Evolutionary conservation across 2,888 invertebrate genomes (phyloP), one percentile per base, ranked within the genome.

Genomic region (Limnephilus lunatus): DNA sequence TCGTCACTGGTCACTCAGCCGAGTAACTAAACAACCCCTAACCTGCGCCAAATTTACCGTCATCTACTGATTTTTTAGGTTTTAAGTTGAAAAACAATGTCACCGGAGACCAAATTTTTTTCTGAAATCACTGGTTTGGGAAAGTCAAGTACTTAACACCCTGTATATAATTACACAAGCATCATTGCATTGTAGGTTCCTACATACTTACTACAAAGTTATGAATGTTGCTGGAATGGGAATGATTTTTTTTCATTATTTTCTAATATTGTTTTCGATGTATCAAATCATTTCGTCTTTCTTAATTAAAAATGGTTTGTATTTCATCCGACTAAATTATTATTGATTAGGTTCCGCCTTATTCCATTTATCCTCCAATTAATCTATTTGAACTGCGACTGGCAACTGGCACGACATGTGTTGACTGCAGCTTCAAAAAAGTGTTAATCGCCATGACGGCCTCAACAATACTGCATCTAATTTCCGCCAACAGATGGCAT

Each of bases 331-430:
- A 14, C 82, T 82, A 82, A 82, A 82, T 3, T 82, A 31, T 85
- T 89, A 81, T 35, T 80, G 88, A 89, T 80, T 31, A 39, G 39
- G 88, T 89, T 32, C 68, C 88, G 88, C 88, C 88, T 80, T 35
- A 12, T 89, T 35, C 35, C 25, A 32, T 25, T 35, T 89, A 89
- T 89, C 88, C 88, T 86, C 25, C 35, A 89, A 89, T 89, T 89
- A 89, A 89, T 89, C 88, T 48, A 14, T 86, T 30, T 48, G 44
- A 14, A 44, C 30, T 53, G 11, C 14, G 25, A 86, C 86, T 44
- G 86, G 86, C 44, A 53, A 48, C 86, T 86, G 86, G 35, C 86
- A 86, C 44, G 48, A 86, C 86, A 86, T 48, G 86, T 86, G 86
- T 53, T 53, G n/a, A 25, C 30, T 86, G 39, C 44, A 86, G 30